Percentiles rank a stretch among this genome's conserved stretches.
Conservation (phyloP, 2,888 invertebrate species). For the Caenorhabditis drosophilae region DNA sequence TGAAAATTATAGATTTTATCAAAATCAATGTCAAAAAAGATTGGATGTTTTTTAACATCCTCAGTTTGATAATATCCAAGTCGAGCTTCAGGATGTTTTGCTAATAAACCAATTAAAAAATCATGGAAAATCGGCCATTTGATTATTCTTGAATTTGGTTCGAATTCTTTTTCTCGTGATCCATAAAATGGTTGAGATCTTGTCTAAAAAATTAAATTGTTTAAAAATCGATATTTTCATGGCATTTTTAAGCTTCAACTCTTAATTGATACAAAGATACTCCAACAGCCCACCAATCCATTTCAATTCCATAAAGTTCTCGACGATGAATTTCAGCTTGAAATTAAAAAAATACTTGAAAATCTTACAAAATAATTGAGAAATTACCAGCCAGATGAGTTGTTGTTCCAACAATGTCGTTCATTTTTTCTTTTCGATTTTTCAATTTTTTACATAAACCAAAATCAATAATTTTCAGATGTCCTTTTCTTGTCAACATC, state of each 20-base stretch:
- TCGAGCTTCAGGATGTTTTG: constrained; percentile 25
- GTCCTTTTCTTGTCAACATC: constrained; percentile 26
- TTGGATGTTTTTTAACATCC: constrained; percentile 28
- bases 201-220: constrained; percentile 12
- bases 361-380: not conserved
- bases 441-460: constrained; percentile 21
- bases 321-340: constrained; percentile 25
- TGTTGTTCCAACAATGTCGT: constrained; percentile 29
- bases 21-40: constrained; percentile 25
- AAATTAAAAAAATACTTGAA: not conserved
- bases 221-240: constrained; percentile 4
- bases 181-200: constrained; percentile 29
- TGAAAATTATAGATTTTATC: constrained; percentile 14
- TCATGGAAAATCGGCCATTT: constrained; percentile 27
- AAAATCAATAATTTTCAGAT: constrained; percentile 31
- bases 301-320: constrained; percentile 32
- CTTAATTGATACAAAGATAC: constrained; percentile 32
- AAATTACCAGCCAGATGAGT: constrained; percentile 21
- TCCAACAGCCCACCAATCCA: constrained; percentile 38
- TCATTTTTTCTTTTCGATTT: constrained; percentile 13
- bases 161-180: constrained; percentile 15
- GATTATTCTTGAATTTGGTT: constrained; percentile 13
- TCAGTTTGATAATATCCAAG: constrained; percentile 23
- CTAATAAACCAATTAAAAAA: constrained; percentile 16
- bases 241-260: too few relatives aligned